Base-by-base conservation (phyloP, 1,140 invertebrate species). In the Drosophila littoralis region DNA sequence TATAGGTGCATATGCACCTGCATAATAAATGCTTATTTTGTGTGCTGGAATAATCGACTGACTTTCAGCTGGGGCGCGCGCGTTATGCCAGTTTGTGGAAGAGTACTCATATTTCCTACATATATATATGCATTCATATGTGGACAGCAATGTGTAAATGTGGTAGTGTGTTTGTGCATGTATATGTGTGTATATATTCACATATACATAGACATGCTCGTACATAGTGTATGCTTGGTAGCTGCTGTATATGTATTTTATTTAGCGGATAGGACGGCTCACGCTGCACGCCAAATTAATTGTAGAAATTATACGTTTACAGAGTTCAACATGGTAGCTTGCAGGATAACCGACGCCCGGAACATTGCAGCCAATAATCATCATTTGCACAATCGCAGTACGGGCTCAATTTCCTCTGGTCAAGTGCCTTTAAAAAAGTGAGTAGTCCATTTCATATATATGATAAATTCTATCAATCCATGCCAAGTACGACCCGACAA, bases 341-440 rank as follows among this genome's bases (percentile, higher is more conserved):
- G 97, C 95, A 95, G 97, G 93, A 96, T 98, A 92, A 97, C 97
- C 84, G 97, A 98, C 93, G 95, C 97, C 80, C 95, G 97, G 93
- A 97, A 97, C 93, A 97, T 96, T 92, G 96, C 93, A 94, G 96
- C 94, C 93, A 95, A 94, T 94, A 91, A 91, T 89, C 85, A 90
- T 79, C 90, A 89, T 95, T 93, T 93, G 77, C 81, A 91, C 77
- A 90, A 85, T 77, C 90, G 86, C 72, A 92, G 90, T 92, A 92
- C 91, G 91, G 91, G 91, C 91, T 92, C 91, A 78, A 81, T 91
- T 91, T 94, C 94, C 93, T 96, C 96, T 94, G 97, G 97, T 96
- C 97, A 98, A 96, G 97, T 98, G 96, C 97, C 97, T 97, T 97
- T 98, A 95, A 98, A 98, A 96, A 98, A 98, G 97, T 98, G 94